Percentiles rank a stretch among this genome's conserved stretches.
phyloP scores from a whole-genome alignment of 2,113 vertebrate species.

The Zosterops lateralis region DNA sequence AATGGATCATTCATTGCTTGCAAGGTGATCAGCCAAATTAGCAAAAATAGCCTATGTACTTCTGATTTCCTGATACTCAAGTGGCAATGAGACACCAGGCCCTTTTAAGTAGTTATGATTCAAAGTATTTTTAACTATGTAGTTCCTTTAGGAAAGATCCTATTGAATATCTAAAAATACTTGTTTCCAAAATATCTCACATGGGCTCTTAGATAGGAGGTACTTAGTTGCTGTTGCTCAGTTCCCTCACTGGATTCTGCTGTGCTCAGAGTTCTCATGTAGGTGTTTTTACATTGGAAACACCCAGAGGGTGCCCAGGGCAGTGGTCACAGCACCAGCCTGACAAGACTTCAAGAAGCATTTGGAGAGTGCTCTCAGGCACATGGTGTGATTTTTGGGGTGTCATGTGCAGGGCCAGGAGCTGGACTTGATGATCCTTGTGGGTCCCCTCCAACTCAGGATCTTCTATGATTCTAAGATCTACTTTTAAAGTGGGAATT shows the following conservation, averaged over 20 bases:
- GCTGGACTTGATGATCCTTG: rapidly evolving
- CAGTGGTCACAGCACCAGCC: background rate
- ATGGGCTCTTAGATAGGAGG: background rate
- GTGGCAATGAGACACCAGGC: background rate
- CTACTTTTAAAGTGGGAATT: background rate
- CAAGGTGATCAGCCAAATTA: background rate
- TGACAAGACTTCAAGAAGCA: background rate
- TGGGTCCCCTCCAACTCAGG: background rate
- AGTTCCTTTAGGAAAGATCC: background rate
- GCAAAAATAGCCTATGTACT: background rate
- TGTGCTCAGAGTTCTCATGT: background rate
- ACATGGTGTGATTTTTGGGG: background rate
- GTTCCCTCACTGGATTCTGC: background rate
- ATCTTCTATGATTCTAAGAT: background rate
- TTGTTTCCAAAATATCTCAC: background rate
- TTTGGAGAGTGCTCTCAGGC: background rate
- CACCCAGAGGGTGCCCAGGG: background rate
- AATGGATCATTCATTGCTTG: background rate
- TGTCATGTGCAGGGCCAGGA: background rate
- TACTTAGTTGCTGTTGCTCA: background rate
- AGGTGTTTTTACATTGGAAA: background rate
- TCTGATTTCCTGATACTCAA: background rate
- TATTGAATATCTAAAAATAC: background rate
- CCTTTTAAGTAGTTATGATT: background rate
- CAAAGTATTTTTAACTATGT: background rate